Conservation (phyloP, 2,888 invertebrate genomes). For the Idaea aversata region DNA sequence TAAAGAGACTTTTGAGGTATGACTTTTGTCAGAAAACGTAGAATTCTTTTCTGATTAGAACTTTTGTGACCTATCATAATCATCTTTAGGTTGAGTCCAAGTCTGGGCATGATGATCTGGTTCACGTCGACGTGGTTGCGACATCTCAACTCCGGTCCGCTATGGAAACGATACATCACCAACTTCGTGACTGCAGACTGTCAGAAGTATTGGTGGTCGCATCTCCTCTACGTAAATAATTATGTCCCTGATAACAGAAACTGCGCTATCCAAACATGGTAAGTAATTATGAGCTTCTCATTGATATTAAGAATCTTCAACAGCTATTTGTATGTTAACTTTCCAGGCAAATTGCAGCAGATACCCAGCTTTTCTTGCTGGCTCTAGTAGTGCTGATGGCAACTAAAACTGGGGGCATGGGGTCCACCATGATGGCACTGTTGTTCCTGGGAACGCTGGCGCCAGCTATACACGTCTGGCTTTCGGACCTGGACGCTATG, state of each 20-base stretch:
- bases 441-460: slow-evolving; percentile 6
- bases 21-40: background rate
- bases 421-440: slow-evolving; percentile 1
- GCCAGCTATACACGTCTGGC: slow-evolving; percentile 12
- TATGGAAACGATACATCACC: slow-evolving; percentile 25
- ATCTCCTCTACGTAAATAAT: slow-evolving; percentile 56
- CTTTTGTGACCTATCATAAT: background rate
- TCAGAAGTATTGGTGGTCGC: slow-evolving; percentile 56
- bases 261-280: slow-evolving; percentile 38
- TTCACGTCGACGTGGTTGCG: slow-evolving; percentile 30
- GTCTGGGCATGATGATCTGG: slow-evolving; percentile 17
- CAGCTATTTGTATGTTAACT: background rate
- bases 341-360: slow-evolving; percentile 13
- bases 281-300: background rate
- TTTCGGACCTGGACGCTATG: slow-evolving; percentile 15
- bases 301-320: too few relatives aligned
- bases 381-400: slow-evolving; percentile 8
- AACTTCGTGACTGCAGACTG: slow-evolving; percentile 49
- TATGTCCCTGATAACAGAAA: slow-evolving; percentile 34
- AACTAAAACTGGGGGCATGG: background rate
- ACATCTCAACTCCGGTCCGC: slow-evolving; percentile 26
- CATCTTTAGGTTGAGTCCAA: slow-evolving; percentile 11
- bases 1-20: slow-evolving; percentile 8
- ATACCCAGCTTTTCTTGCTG: slow-evolving; percentile 12
- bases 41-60: too few relatives aligned